A percentile compares a stretch with the other conserved stretches of the same genome.
Evolutionary conservation across 2,113 vertebrate genomes (phyloP).

Genomic region (Dipodomys ordii): DNA sequence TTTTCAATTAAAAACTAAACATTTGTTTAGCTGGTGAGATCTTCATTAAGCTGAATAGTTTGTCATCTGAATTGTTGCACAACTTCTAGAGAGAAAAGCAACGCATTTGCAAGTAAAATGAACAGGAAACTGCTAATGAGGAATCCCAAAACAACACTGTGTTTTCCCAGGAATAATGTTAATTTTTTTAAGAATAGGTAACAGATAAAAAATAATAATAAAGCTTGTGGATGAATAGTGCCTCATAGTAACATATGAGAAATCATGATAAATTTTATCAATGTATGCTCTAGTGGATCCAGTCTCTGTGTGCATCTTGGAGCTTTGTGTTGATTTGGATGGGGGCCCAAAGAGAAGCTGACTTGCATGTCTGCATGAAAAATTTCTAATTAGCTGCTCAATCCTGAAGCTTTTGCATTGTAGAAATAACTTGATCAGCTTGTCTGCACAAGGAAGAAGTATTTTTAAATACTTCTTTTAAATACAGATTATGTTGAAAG

Average conservation of each 20-base stretch:
- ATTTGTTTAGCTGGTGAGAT: conserved; percentile 62
- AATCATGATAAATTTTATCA: conserved; percentile 50
- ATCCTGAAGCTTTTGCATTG: conserved; percentile 48
- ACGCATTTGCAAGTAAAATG: conserved; percentile 81
- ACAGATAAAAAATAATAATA: conserved; percentile 75
- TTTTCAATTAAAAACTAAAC: conserved; percentile 63
- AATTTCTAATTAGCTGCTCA: conserved; percentile 75
- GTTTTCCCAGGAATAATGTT: conserved; percentile 60
- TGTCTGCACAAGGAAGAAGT: not conserved
- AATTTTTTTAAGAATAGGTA: conserved; percentile 66
- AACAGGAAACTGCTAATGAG: conserved; percentile 78
- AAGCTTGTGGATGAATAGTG: conserved; percentile 29
- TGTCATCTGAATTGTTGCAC: conserved; percentile 69
- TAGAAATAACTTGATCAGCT: conserved; percentile 48
- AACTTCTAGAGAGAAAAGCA: conserved; percentile 72
- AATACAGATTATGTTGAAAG: conserved; percentile 1
- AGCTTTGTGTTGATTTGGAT: conserved; percentile 58
- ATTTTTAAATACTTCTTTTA: conserved; percentile 23
- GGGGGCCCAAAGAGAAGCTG: conserved; percentile 64
- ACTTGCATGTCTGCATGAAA: conserved; percentile 75
- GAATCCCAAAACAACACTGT: conserved; percentile 62
- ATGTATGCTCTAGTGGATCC: not conserved
- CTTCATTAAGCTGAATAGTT: conserved; percentile 60
- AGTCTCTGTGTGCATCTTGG: not conserved
- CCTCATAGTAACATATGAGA: conserved; percentile 54